Evolutionary conservation across 1,140 invertebrate genomes (phyloP).

Genomic region (Pseudomyrmex cubaensis): DNA sequence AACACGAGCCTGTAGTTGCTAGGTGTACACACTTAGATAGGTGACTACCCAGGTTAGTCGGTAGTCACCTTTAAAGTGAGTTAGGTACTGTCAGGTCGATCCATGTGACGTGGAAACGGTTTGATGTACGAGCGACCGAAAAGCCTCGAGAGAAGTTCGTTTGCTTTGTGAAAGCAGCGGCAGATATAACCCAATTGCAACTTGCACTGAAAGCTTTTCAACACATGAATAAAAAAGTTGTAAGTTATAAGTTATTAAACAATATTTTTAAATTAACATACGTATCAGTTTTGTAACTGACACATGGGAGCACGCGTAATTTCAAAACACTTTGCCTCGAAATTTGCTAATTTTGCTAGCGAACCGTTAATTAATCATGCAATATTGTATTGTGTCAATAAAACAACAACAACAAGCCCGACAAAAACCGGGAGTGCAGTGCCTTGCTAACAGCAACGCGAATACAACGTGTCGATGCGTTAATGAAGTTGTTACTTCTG

Average conservation of each 20-base stretch:
- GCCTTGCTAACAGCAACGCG: conserved; percentile 12
- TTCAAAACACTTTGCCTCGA: not conserved
- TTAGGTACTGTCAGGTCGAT: conserved; percentile 16
- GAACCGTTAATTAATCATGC: conserved; percentile 39
- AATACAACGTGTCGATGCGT: conserved; percentile 65
- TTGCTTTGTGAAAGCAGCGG: not conserved
- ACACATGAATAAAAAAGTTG: not conserved
- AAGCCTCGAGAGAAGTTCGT: not conserved
- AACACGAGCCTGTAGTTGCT: conserved; percentile 36
- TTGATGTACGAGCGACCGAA: not conserved
- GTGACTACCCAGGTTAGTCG: not conserved
- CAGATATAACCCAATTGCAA: not conserved
- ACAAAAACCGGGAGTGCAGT: not conserved
- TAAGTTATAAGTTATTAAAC: not conserved
- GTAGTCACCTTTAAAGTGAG: conserved; percentile 35
- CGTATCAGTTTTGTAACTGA: not conserved
- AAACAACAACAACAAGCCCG: conserved; percentile 37
- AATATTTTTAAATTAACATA: not conserved
- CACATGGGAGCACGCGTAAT: not conserved
- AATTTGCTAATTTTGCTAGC: conserved; percentile 30
- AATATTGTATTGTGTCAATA: conserved; percentile 32
- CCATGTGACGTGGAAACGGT: not conserved
- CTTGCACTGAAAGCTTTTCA: not conserved
- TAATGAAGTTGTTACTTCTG: conserved; percentile 71
- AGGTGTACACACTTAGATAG: conserved; percentile 35